Conservation (phyloP, 2,888 invertebrate species). For the Drosophila sordidula region DNA sequence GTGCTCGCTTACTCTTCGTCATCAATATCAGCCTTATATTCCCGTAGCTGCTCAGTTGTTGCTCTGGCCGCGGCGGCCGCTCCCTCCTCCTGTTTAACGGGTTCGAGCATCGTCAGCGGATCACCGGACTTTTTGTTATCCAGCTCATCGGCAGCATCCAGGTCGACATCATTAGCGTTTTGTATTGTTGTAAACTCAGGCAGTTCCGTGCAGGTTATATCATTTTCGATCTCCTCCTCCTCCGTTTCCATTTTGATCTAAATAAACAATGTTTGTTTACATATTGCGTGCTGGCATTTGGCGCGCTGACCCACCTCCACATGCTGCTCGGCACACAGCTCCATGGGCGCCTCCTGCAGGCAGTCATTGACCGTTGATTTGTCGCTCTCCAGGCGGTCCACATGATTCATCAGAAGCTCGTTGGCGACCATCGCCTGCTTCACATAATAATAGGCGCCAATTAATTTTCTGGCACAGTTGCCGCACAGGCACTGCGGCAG, state of each 20-base stretch:
- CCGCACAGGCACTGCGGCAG: constrained; percentile 72
- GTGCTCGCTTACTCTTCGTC: constrained; percentile 55
- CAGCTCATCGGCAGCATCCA: constrained; percentile 8
- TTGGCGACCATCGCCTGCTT: constrained; percentile 69
- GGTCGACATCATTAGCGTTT: constrained; percentile 31
- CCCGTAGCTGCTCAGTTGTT: constrained; percentile 12
- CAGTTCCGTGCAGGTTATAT: constrained; percentile 59
- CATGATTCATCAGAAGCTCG: constrained; percentile 58
- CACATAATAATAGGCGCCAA: constrained; percentile 73
- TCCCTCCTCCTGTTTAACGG: constrained; percentile 54
- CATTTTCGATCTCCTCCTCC: constrained; percentile 59
- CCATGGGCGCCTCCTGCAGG: constrained; percentile 76
- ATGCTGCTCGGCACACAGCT: constrained; percentile 72
- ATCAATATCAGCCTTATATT: constrained; percentile 33
- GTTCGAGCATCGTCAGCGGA: constrained; percentile 61
- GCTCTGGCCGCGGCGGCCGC: constrained; percentile 3
- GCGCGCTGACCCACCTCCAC: constrained; percentile 41
- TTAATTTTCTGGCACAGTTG: constrained; percentile 66
- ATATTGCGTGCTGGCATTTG: background rate
- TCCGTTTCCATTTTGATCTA: constrained; percentile 69
- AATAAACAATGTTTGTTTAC: background rate
- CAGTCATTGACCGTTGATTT: constrained; percentile 59
- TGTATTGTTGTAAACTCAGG: constrained; percentile 46
- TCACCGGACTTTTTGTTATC: constrained; percentile 52
- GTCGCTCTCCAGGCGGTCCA: constrained; percentile 28